phyloP scores from a whole-genome alignment of 2,888 invertebrate species.

The Lobophora halterata region DNA sequence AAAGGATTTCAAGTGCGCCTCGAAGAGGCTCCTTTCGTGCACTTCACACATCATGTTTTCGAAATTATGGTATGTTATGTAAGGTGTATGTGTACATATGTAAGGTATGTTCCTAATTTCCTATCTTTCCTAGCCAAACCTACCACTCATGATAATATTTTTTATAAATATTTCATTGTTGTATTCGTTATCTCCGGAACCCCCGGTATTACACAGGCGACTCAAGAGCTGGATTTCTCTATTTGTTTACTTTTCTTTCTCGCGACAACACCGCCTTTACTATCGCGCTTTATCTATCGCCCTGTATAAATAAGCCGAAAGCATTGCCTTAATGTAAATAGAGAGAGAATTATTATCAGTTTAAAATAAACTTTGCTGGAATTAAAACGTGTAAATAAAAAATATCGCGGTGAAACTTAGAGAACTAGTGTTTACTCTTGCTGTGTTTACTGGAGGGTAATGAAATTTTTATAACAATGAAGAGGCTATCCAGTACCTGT shows the following conservation, averaged over 20 bases:
- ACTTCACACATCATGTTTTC: too few relatives aligned
- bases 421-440: slow-evolving; percentile 37
- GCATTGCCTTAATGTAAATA: slow-evolving; percentile 68
- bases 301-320: slow-evolving; percentile 64
- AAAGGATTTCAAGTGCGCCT: too few relatives aligned
- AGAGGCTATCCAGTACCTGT: slow-evolving; percentile 29
- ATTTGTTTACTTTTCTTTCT: slow-evolving; percentile 66
- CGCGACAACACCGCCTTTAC: slow-evolving; percentile 63
- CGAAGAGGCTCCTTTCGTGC: too few relatives aligned
- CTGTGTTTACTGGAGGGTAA: slow-evolving; percentile 27
- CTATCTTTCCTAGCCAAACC: too few relatives aligned
- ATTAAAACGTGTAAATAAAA: slow-evolving; percentile 61
- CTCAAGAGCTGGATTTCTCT: slow-evolving; percentile 55
- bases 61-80: too few relatives aligned
- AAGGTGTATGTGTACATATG: too few relatives aligned
- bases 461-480: slow-evolving; percentile 34
- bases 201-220: slow-evolving; percentile 64
- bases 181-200: slow-evolving; percentile 55
- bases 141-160: slow-evolving; percentile 27
- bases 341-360: slow-evolving; percentile 66
- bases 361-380: slow-evolving; percentile 58
- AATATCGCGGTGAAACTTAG: slow-evolving; percentile 42
- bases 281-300: slow-evolving; percentile 73
- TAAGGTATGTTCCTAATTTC: too few relatives aligned
- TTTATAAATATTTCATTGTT: slow-evolving; percentile 38